Base-by-base conservation (phyloP, 2,797 vertebrate genomes). In the Megalops cyprinoides region DNA sequence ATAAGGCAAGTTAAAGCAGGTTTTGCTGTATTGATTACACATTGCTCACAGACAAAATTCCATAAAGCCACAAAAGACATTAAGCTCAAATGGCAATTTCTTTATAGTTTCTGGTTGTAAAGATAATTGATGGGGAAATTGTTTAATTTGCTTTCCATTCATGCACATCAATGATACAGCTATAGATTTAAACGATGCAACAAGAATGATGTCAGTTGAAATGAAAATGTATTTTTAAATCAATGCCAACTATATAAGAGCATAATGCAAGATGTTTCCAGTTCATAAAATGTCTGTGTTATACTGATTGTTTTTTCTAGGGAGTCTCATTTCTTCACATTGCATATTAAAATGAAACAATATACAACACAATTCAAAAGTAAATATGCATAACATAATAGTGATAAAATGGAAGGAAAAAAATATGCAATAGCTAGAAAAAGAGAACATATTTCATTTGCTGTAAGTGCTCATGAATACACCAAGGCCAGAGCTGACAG, bases 81-180 rank as follows among this genome's bases (percentile, higher is more conserved):
- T 86, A 89, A 86, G 81, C 83, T 86, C 86, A 89, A 91, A 92
- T 91, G 87, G 92, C 91, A 91, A 91, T 87, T 88, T 83, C 87
- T 91, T 90, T 89, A 88, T 87, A 92, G 85, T 88, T 90, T 93
- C 92, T 88, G 84, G 85, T 88, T 85, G 85, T 90, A 92, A 90
- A 87, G 77, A 85, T 90, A 87, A 91, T 93, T 93, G 89, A 92
- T 90, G 88, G 84, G 87, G 81, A 86, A 87, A 84, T 84, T 86
- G 84, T 88, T 89, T 90, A 86, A 93, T 93, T 86, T 89, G 91
- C 91, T 90, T 87, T 83, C 86, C 81, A 87, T 83, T 87, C 89
- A 87, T 88, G 87, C 84, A 78, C 89, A 89, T 93, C 91, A 86
- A 89, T 92, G 84, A 88, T 83, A 75, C 81, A 77, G 84, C 91